Percentiles rank a stretch among this genome's conserved stretches.
phyloP scores from a whole-genome alignment of 2,888 invertebrate genomes.

The Ceramica pisi region DNA sequence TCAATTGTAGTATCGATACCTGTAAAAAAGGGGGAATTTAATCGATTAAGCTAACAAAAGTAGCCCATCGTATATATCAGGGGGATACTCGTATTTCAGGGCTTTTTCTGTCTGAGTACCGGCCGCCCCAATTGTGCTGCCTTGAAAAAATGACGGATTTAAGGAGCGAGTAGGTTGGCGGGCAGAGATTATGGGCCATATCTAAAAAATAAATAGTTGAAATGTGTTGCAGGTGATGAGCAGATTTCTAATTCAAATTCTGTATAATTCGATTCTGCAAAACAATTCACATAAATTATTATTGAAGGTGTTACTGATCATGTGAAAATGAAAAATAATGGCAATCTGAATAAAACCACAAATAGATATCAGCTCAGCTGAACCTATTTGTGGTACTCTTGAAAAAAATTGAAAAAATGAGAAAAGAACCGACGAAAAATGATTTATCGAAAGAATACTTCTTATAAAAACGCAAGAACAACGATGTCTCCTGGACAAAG shows the following conservation, averaged over 20 bases:
- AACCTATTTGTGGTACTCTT: too few species aligned
- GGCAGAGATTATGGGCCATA: not conserved
- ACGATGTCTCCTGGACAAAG: too few species aligned
- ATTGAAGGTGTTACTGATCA: too few species aligned
- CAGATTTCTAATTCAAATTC: not conserved
- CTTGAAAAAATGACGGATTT: slow-evolving; percentile 79
- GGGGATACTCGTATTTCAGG: slow-evolving; percentile 76
- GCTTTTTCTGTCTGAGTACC: slow-evolving; percentile 74
- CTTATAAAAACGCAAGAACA: too few species aligned
- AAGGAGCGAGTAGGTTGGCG: slow-evolving; percentile 71
- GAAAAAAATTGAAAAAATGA: too few species aligned
- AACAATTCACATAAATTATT: too few species aligned
- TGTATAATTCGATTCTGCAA: too few species aligned
- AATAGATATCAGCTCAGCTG: too few species aligned
- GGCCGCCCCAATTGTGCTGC: slow-evolving; percentile 74
- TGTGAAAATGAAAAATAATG: too few species aligned
- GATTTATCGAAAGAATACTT: too few species aligned
- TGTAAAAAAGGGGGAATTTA: slow-evolving; percentile 64
- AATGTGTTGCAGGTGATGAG: not conserved
- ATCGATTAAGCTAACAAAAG: slow-evolving; percentile 73
- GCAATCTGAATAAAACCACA: too few species aligned
- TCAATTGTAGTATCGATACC: slow-evolving; percentile 63
- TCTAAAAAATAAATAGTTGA: not conserved
- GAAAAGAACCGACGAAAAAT: too few species aligned
- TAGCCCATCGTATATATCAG: slow-evolving; percentile 75